phyloP scores from a whole-genome alignment of 2,888 invertebrate species.

The Scaptomyza polygonia region DNA sequence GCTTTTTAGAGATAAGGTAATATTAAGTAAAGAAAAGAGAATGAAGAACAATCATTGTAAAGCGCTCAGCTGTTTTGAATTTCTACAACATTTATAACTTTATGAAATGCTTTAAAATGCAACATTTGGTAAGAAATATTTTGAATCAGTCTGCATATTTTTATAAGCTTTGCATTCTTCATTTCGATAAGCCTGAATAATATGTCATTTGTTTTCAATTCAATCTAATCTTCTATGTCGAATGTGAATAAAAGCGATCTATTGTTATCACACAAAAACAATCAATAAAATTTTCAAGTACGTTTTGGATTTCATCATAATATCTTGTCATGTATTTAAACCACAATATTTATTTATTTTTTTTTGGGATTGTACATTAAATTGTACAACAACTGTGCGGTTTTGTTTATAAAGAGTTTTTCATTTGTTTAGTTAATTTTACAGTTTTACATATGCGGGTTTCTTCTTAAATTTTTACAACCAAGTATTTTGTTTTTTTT shows the following conservation, averaged over 20 bases:
- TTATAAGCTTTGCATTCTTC: constrained; percentile 27
- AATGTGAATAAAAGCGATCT: constrained; percentile 69
- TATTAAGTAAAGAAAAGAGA: constrained; percentile 47
- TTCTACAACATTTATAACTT: constrained; percentile 21
- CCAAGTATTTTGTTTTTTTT: constrained; percentile 43
- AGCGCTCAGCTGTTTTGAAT: constrained; percentile 44
- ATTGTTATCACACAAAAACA: constrained; percentile 50
- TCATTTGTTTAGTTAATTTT: constrained; percentile 33
- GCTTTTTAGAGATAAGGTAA: constrained; percentile 67
- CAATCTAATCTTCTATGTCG: constrained; percentile 28
- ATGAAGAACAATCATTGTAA: constrained; percentile 55
- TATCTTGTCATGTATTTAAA: constrained; percentile 61
- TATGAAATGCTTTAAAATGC: constrained; percentile 69
- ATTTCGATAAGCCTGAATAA: constrained; percentile 23
- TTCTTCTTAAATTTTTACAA: constrained; percentile 49
- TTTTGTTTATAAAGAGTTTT: constrained; percentile 23
- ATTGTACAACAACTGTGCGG: constrained; percentile 68
- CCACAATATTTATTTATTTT: constrained; percentile 27
- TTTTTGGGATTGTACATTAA: constrained; percentile 33
- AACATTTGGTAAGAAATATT: constrained; percentile 62
- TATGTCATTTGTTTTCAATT: constrained; percentile 23
- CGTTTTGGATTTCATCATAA: constrained; percentile 51
- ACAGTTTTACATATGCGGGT: constrained; percentile 32
- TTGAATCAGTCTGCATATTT: constrained; percentile 24
- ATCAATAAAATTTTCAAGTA: constrained; percentile 7